Conservation (phyloP, 2,797 vertebrate species). For the Neostethus bicornis region DNA sequence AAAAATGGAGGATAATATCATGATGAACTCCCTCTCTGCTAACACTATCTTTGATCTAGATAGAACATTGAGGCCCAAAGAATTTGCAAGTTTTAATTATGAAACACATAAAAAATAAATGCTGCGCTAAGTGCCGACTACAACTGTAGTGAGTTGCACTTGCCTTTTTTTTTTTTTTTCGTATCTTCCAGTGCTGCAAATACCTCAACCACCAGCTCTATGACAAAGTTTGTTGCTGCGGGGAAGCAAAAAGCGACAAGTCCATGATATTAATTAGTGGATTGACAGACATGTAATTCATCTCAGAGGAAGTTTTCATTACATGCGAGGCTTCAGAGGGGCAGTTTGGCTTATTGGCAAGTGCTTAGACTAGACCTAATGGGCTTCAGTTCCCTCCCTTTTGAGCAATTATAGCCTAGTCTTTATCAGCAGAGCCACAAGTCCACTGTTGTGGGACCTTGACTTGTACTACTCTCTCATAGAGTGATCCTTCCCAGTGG, state of each 20-base stretch:
- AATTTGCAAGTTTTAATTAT: constrained; percentile 82
- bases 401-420: constrained; percentile 79
- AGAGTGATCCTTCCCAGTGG: constrained; percentile 71
- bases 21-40: constrained; percentile 79
- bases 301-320: constrained; percentile 81
- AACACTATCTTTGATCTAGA: constrained; percentile 82
- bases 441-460: constrained; percentile 76
- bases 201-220: constrained; percentile 41
- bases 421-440: constrained; percentile 76
- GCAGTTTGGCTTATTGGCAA: constrained; percentile 82
- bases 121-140: constrained; percentile 74
- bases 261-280: constrained; percentile 81
- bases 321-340: constrained; percentile 80
- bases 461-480: constrained; percentile 69
- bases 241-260: constrained; percentile 63
- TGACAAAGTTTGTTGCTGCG: constrained; percentile 57
- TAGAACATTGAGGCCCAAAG: constrained; percentile 69
- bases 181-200: constrained; percentile 54
- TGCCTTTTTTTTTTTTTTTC: constrained; percentile 59
- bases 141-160: constrained; percentile 64
- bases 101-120: constrained; percentile 84
- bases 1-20: constrained; percentile 68
- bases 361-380: constrained; percentile 78
- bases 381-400: constrained; percentile 76
- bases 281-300: constrained; percentile 82